These are phyloP conservation scores for Macrotrachela quadricornifera DNA, from an alignment of 1,140 invertebrate species.

Conservation along the genomic window DNA sequence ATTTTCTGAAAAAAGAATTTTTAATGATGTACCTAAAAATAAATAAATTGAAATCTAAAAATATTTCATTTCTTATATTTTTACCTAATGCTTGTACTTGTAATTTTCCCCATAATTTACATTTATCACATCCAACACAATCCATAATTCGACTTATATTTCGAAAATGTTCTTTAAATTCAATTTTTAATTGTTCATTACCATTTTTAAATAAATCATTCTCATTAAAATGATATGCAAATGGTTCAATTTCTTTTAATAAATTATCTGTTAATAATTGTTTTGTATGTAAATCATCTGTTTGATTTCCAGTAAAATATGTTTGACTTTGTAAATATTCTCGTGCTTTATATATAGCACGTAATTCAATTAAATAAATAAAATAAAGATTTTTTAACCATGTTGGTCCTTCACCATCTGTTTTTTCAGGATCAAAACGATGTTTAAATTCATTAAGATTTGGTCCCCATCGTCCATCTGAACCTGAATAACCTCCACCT, in stretches of 20 bases:
- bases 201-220: constrained; percentile 67
- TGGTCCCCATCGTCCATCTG: constrained; percentile 46
- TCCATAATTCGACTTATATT: constrained; percentile 98
- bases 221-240: constrained; percentile 75
- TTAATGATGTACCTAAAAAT: constrained; percentile 69
- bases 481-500: too few relatives aligned
- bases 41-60: constrained; percentile 15
- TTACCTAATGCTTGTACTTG: constrained; percentile 36
- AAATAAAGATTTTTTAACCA: constrained; percentile 93
- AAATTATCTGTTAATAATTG: neutral
- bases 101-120: constrained; percentile 91
- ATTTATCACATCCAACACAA: constrained; percentile 97
- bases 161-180: constrained; percentile 78
- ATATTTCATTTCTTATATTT: constrained; percentile 7
- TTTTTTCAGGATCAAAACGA: constrained; percentile 66
- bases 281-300: too few relatives aligned
- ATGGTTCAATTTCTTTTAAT: neutral
- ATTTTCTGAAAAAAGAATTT: constrained; percentile 75
- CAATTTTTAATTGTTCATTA: constrained; percentile 60
- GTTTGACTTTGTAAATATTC: constrained; percentile 52
- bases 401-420: constrained; percentile 62
- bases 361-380: constrained; percentile 65
- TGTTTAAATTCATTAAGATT: constrained; percentile 65
- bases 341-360: constrained; percentile 76
- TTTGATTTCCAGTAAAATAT: neutral